Conservation (phyloP, 2,888 invertebrate genomes). For the Coecobrya sp. region DNA sequence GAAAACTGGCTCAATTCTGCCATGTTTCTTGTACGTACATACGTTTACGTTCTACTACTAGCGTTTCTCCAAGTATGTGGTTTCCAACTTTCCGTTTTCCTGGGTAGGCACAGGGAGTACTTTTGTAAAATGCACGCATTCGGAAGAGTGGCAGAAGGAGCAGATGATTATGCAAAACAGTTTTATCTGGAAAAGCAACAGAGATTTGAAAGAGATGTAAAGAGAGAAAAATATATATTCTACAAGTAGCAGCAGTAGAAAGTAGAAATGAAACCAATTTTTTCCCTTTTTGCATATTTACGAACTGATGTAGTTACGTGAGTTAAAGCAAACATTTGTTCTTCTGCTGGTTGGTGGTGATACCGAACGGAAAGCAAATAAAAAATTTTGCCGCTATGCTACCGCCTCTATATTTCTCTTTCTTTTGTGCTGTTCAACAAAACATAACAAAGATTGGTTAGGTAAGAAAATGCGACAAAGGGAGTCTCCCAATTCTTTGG, state of each 20-base stretch:
- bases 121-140: not conserved
- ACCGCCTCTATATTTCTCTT: not conserved
- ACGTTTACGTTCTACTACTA: too few species aligned
- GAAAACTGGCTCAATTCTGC: too few species aligned
- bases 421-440: not conserved
- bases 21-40: not conserved
- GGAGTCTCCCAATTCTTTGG: not conserved
- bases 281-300: constrained; percentile 47
- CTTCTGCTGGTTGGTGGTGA: constrained; percentile 37
- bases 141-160: constrained; percentile 1
- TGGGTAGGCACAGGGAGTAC: not conserved
- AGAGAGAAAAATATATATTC: constrained; percentile 29
- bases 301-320: constrained; percentile 15
- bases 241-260: constrained; percentile 30
- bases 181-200: constrained; percentile 38
- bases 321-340: constrained; percentile 43
- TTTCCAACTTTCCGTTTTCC: constrained; percentile 8
- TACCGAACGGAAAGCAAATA: constrained; percentile 18
- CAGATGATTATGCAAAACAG: constrained; percentile 46
- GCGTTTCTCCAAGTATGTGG: not conserved
- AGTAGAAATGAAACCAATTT: constrained; percentile 43
- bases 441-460: not conserved
- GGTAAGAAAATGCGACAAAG: not conserved
- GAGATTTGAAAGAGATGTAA: constrained; percentile 31
- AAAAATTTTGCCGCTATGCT: not conserved